A percentile compares a stretch with the other conserved stretches of the same genome.
These are phyloP conservation scores for Notodonta dromedarius DNA, from an alignment of 2,888 invertebrate species.

Conservation along the genomic window DNA sequence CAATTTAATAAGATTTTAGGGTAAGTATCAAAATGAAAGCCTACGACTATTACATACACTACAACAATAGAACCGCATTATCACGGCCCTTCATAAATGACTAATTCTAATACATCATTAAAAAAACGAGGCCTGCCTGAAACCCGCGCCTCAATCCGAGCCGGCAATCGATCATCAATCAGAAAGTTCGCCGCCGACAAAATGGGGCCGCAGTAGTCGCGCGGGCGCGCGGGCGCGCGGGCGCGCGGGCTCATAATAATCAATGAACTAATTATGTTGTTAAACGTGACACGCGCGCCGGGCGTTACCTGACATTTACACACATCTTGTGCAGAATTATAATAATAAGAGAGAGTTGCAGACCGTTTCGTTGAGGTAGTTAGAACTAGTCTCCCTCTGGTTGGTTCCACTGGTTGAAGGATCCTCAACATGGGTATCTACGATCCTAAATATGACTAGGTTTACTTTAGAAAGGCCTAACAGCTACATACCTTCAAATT, in stretches of 20 bases:
- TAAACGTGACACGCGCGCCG: not conserved
- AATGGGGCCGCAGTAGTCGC: conserved; percentile 3
- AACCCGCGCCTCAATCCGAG: conserved; percentile 2
- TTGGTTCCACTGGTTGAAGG: no score
- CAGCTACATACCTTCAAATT: no score
- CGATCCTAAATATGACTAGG: no score
- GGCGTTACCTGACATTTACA: not conserved
- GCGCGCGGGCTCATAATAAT: not conserved
- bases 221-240: not conserved
- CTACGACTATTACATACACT: not conserved
- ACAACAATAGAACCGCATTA: not conserved
- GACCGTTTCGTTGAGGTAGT: no score
- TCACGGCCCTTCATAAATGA: not conserved
- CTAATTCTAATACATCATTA: not conserved
- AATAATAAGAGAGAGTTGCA: not conserved
- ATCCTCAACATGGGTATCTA: no score
- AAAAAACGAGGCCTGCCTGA: not conserved
- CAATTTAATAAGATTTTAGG: no score
- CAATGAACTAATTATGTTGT: conserved; percentile 4
- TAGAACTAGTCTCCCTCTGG: no score
- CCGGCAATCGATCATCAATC: conserved; percentile 1
- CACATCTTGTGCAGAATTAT: not conserved
- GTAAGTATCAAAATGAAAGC: no score
- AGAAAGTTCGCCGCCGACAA: conserved; percentile 4
- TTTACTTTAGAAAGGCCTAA: no score